phyloP scores from a whole-genome alignment of 2,113 vertebrate species.

The Hippolais icterina region DNA sequence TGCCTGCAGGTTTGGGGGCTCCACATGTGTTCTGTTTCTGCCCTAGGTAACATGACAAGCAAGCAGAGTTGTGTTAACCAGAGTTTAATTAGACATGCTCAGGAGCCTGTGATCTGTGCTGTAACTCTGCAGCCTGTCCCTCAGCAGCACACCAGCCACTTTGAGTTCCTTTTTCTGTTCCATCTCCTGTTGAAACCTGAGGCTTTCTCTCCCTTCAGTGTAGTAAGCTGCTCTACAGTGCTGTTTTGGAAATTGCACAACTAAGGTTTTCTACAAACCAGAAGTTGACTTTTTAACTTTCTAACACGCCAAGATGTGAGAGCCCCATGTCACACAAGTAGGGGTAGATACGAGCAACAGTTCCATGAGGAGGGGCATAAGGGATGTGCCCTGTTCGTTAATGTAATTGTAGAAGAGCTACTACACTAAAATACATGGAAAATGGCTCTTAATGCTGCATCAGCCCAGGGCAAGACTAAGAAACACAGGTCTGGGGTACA shows the following conservation, averaged over 20 bases:
- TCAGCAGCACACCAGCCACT: background rate
- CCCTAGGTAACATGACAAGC: background rate
- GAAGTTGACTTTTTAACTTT: background rate
- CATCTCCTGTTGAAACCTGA: background rate
- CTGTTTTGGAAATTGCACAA: background rate
- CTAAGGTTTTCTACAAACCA: background rate
- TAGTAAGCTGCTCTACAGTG: background rate
- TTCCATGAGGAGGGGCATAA: accelerated
- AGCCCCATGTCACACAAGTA: background rate
- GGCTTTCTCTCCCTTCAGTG: background rate
- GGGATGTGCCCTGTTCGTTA: too few relatives aligned
- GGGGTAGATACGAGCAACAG: background rate
- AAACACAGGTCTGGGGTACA: background rate
- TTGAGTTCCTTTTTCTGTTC: background rate
- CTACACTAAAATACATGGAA: background rate
- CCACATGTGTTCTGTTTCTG: background rate
- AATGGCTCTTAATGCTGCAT: background rate
- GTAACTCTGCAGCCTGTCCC: background rate
- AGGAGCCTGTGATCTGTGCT: background rate
- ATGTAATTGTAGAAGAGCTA: background rate
- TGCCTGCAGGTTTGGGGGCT: background rate
- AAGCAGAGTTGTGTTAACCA: background rate
- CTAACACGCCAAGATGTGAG: background rate
- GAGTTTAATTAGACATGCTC: background rate
- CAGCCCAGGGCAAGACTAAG: background rate